phyloP scores from a whole-genome alignment of 92 coral and sea anemone genomes.

The Porites rus region DNA sequence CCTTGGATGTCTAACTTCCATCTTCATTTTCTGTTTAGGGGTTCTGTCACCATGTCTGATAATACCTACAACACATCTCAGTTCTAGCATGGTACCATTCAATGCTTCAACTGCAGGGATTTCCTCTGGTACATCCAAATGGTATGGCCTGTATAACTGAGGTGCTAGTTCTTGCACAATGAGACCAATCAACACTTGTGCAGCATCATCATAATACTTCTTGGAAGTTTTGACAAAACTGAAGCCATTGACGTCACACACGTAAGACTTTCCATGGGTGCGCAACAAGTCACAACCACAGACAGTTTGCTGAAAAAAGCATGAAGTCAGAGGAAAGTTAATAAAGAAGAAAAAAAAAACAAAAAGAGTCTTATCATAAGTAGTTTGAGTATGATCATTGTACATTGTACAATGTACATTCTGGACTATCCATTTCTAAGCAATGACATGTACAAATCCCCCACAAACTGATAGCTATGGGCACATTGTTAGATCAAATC shows the following conservation, averaged over 20 bases:
- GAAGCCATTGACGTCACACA: slow-evolving; percentile 98
- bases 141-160: slow-evolving; percentile 82
- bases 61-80: slow-evolving; percentile 94
- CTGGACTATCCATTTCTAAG: no score
- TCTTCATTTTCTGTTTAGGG: slow-evolving; percentile 97
- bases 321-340: neutral
- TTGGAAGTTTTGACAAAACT: slow-evolving; percentile 99
- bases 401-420: no score
- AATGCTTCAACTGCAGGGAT: slow-evolving; percentile 78
- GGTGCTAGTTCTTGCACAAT: slow-evolving; percentile 93
- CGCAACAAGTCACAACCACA: slow-evolving; percentile 97
- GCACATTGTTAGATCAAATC: no score
- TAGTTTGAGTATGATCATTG: no score
- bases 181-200: slow-evolving; percentile 88
- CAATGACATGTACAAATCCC: no score
- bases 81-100: slow-evolving; percentile 90
- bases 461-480: no score
- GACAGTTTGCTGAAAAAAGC: slow-evolving; percentile 88
- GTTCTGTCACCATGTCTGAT: slow-evolving; percentile 99
- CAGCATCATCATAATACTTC: slow-evolving; percentile 97
- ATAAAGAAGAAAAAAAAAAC: neutral
- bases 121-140: slow-evolving; percentile 76
- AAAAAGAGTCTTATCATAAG: no score
- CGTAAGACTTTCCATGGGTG: slow-evolving; percentile 95
- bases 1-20: slow-evolving; percentile 97